Percentiles rank a stretch among this genome's conserved stretches.
These are phyloP conservation scores for Nothoprocta pentlandii DNA, from an alignment of 2,113 vertebrate genomes.

Conservation along the genomic window DNA sequence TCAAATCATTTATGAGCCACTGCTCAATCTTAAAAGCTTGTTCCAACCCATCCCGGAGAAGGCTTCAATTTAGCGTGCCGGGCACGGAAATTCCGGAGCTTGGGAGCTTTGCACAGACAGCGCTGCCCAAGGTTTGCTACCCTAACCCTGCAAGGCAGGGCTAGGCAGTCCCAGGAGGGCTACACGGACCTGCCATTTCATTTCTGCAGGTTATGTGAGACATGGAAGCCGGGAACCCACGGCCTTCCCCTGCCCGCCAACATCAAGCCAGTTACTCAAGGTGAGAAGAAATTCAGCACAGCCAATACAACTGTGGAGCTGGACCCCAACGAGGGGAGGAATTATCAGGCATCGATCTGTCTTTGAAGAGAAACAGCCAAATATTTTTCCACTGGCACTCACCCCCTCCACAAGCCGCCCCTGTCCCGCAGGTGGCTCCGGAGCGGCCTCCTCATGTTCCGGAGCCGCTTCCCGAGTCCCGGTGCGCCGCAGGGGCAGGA, in stretches of 20 bases:
- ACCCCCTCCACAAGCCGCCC: neutral
- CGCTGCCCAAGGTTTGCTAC: neutral
- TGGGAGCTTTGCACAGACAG: neutral
- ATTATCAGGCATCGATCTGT: neutral
- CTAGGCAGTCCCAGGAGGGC: neutral
- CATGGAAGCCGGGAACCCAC: neutral
- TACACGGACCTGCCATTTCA: neutral
- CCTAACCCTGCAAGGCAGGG: neutral
- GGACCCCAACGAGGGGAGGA: neutral
- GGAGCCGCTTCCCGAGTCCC: accelerated
- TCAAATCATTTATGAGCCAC: neutral
- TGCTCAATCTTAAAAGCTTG: neutral
- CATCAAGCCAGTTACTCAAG: neutral
- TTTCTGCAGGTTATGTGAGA: neutral
- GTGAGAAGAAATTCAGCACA: neutral
- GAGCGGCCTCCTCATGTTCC: neutral
- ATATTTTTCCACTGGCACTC: neutral
- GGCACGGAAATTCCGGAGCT: neutral
- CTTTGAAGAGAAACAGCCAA: neutral
- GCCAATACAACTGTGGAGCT: neutral
- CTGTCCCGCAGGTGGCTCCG: neutral
- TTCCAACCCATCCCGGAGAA: neutral
- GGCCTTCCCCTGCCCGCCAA: neutral
- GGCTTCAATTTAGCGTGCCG: neutral
- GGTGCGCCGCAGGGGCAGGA: neutral